phyloP scores from a whole-genome alignment of 2,113 vertebrate genomes.

The Microtus montanus region DNA sequence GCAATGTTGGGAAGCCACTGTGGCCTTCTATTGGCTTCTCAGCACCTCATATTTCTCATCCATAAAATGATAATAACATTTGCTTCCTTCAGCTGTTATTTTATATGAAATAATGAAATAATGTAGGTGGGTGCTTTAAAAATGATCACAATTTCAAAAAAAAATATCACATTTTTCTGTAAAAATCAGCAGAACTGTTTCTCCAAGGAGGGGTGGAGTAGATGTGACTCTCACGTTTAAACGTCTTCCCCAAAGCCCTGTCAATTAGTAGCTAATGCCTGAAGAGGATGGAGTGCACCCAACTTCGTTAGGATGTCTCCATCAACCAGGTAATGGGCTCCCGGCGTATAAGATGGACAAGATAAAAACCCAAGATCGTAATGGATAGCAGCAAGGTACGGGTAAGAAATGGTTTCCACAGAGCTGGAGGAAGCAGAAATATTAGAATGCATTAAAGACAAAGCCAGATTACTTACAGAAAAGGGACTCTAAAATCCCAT shows the following conservation, averaged over 20 bases:
- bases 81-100: not conserved
- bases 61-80: slow-evolving; percentile 25
- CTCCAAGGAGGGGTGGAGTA: not conserved
- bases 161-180: not conserved
- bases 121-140: slow-evolving; percentile 8
- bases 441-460: not conserved
- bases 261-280: slow-evolving; percentile 33
- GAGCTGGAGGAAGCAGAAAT: slow-evolving; percentile 41
- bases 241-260: not conserved
- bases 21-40: not conserved
- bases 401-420: slow-evolving; percentile 35
- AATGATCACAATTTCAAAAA: not conserved
- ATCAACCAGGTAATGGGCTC: not conserved
- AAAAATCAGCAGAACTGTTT: slow-evolving; percentile 48
- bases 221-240: not conserved
- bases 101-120: not conserved
- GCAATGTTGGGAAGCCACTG: not conserved
- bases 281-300: not conserved
- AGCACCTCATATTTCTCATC: not conserved
- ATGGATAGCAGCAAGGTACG: slow-evolving; percentile 4
- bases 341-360: slow-evolving; percentile 18
- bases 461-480: slow-evolving; percentile 25
- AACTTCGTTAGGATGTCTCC: slow-evolving; percentile 14
- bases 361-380: slow-evolving; percentile 11
- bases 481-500: not conserved